These are phyloP conservation scores for Brachynemurus nebulosus DNA, from an alignment of 2,888 invertebrate genomes.

Conservation along the genomic window DNA sequence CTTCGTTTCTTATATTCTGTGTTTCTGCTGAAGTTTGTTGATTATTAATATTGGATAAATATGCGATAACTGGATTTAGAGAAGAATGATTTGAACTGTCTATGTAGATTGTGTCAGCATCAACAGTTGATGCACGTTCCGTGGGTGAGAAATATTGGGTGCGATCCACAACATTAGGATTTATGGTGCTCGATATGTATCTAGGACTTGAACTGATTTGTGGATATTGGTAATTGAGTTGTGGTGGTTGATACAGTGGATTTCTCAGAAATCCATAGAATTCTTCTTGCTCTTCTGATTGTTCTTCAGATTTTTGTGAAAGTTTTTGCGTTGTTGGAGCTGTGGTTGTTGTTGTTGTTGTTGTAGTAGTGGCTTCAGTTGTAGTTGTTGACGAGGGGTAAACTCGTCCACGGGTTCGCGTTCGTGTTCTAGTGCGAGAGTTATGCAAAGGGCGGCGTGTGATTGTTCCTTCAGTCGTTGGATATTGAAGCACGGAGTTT, in stretches of 20 bases:
- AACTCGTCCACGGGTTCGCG: constrained; percentile 1
- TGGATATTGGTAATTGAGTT: background rate
- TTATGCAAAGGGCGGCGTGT: constrained; percentile 13
- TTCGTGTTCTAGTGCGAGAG: constrained; percentile 3
- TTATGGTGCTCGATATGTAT: background rate
- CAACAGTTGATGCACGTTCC: constrained; percentile 3
- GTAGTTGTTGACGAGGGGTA: constrained; percentile 12
- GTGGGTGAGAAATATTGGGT: constrained; percentile 6
- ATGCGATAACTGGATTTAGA: background rate
- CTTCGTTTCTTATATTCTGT: no score
- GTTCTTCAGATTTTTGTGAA: constrained; percentile 11
- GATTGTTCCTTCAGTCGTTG: constrained; percentile 17
- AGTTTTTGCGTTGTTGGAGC: constrained; percentile 14
- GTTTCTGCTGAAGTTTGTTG: no score
- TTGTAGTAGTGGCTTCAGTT: constrained; percentile 19
- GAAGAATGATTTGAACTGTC: constrained; percentile 1
- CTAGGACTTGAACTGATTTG: background rate
- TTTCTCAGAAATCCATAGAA: constrained; percentile 36
- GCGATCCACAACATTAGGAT: background rate
- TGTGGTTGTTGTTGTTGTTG: constrained; percentile 21
- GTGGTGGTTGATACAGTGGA: constrained; percentile 28
- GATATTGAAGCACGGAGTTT: constrained; percentile 17
- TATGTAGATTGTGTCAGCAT: background rate
- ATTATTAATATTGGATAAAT: no score
- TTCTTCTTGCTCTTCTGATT: constrained; percentile 27